Conservation (phyloP, 1,140 invertebrate genomes). For the Hylaeus anthracinus region DNA sequence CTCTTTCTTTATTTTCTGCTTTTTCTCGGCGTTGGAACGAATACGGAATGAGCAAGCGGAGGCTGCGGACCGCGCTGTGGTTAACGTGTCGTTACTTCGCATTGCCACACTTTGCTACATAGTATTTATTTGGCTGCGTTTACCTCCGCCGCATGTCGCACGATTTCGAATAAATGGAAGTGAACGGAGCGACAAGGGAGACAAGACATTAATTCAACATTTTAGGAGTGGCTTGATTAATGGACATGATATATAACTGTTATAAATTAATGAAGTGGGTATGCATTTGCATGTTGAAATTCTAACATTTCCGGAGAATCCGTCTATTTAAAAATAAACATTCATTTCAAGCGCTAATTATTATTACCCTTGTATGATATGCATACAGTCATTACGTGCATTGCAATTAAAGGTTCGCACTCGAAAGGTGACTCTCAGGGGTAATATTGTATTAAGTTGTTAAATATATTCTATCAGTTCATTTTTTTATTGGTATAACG, state of each 20-base stretch:
- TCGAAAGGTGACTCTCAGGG: no score
- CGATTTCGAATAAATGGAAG: slow-evolving; percentile 3
- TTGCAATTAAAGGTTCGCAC: no score
- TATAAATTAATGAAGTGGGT: neutral
- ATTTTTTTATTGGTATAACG: no score
- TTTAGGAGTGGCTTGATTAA: neutral
- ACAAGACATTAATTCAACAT: neutral
- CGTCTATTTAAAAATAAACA: no score
- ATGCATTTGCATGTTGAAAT: neutral
- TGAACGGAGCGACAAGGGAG: neutral
- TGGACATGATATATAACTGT: neutral
- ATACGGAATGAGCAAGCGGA: neutral
- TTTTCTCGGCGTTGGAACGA: neutral
- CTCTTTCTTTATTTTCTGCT: slow-evolving; percentile 2
- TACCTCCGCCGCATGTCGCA: neutral
- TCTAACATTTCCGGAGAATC: no score
- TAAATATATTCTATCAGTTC: no score
- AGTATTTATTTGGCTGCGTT: slow-evolving; percentile 18
- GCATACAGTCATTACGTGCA: no score
- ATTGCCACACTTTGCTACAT: neutral
- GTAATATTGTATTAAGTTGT: no score
- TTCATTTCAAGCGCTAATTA: no score
- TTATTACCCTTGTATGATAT: no score
- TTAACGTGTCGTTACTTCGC: neutral
- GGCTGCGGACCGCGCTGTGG: neutral